phyloP scores from a whole-genome alignment of 2,888 invertebrate genomes.

The Embidobia sp. region DNA sequence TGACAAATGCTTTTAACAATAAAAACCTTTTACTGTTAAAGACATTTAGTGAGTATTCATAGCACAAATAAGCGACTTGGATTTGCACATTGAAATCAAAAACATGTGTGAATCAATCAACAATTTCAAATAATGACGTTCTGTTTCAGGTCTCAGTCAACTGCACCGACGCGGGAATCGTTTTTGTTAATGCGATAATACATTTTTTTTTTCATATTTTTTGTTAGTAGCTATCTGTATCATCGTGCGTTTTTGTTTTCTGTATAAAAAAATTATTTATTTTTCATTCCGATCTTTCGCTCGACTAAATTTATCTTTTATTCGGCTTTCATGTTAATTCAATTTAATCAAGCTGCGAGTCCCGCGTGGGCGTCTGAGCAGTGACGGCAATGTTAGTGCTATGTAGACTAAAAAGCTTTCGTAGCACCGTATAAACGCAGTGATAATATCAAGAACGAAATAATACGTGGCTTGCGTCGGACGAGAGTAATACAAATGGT shows the following conservation, averaged over 20 bases:
- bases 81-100: constrained; percentile 46
- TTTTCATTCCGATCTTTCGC: no score
- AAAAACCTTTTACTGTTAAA: constrained; percentile 45
- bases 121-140: constrained; percentile 16
- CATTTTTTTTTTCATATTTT: no score
- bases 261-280: no score
- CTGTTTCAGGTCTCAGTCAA: constrained; percentile 16
- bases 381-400: constrained; percentile 75
- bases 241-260: no score
- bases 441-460: constrained; percentile 70
- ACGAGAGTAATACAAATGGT: constrained; percentile 62
- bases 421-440: constrained; percentile 70
- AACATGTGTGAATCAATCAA: no score
- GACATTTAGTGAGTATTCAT: constrained; percentile 47
- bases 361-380: constrained; percentile 18
- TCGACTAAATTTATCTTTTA: no score
- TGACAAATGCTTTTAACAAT: constrained; percentile 47
- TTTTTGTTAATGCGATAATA: no score
- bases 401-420: constrained; percentile 75
- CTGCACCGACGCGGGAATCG: constrained; percentile 2
- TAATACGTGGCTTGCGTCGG: constrained; percentile 48
- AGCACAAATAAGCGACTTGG: constrained; percentile 58
- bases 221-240: no score
- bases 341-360: constrained; percentile 6
- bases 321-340: constrained; percentile 7